Base-by-base conservation (phyloP, 2,113 vertebrate species). In the Todiramphus saurophagus region DNA sequence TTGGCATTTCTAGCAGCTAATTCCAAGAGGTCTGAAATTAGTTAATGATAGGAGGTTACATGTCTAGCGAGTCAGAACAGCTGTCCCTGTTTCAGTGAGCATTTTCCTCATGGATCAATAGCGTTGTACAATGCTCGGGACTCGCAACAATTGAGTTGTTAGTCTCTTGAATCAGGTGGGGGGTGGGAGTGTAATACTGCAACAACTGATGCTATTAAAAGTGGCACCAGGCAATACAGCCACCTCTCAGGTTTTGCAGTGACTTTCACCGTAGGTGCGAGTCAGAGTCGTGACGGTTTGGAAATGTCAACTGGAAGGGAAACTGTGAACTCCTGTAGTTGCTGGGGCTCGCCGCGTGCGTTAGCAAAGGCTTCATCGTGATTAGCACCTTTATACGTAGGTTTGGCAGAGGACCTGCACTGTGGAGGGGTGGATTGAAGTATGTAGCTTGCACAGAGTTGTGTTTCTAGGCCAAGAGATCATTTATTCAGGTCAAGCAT, bases 1-100 rank as follows among this genome's bases (percentile, higher is more conserved):
- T 90, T 97, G 95, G 92, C 86, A 92, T 97, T 96, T 96, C 76
- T 79, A 95, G 83, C 84, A 94, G 96, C 94, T 96, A 93, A 97
- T 96, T 97, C 93, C 68, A 44, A 90, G 90, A 88, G 85, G 74
- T 80, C 87, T 94, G 91, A 96, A 96, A 96, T 96, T 83, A 95
- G 96, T 96, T 95, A 96, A 96, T 97, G 95, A 94, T 55, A 62
- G 83, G 87, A 77, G 93, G 94, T 77, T 90, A 68, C 7, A 31
- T 70, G 63, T 89, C 81, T 93, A 5, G 77, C 27, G 83, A 91
- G 91, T 85, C 89, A 89, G 91, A 96, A 39, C 91, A 96, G 94
- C 95, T 96, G 96, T 89, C 92, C 90, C 79, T 81, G 50, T 87
- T 96, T 76, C 93, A 85, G 81, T 0, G 3, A 82, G 91, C 68